phyloP scores from a whole-genome alignment of 2,888 invertebrate genomes.

The Aethes cnicana region DNA sequence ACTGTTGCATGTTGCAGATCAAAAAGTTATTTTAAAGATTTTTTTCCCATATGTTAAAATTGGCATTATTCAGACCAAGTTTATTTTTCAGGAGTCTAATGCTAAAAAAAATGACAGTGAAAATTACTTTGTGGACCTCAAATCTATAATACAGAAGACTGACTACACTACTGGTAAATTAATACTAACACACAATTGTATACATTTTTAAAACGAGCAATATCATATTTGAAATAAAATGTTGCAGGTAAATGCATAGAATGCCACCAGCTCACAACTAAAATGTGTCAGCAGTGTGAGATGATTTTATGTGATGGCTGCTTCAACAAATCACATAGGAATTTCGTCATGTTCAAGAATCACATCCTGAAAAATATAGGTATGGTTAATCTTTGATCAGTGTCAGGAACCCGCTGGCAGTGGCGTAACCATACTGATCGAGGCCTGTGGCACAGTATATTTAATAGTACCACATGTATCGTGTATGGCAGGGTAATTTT shows the following conservation, averaged over 20 bases:
- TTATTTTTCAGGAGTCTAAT: conserved; percentile 33
- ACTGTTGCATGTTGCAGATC: too few species aligned
- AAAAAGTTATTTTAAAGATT: too few species aligned
- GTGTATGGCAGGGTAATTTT: too few species aligned
- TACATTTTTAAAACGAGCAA: too few species aligned
- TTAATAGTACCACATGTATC: too few species aligned
- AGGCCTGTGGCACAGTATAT: too few species aligned
- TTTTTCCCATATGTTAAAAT: not conserved
- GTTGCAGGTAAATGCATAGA: conserved; percentile 63
- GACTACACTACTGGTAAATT: conserved; percentile 52
- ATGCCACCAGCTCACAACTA: conserved; percentile 54
- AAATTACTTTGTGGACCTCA: conserved; percentile 57
- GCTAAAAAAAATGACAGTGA: conserved; percentile 30
- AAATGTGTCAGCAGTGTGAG: conserved; percentile 69
- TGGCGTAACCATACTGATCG: too few species aligned
- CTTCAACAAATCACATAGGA: conserved; percentile 69
- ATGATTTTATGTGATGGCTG: conserved; percentile 63
- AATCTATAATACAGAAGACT: conserved; percentile 49
- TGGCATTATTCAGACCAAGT: too few species aligned
- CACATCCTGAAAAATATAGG: conserved; percentile 62
- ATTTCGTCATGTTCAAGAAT: conserved; percentile 68
- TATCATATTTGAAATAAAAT: not conserved
- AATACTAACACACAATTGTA: too few species aligned
- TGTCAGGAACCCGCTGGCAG: too few species aligned
- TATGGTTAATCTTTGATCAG: conserved; percentile 29